A percentile compares a stretch with the other conserved stretches of the same genome.
phyloP scores from a whole-genome alignment of 2,113 vertebrate species.

The Psilopsiagon aurifrons region DNA sequence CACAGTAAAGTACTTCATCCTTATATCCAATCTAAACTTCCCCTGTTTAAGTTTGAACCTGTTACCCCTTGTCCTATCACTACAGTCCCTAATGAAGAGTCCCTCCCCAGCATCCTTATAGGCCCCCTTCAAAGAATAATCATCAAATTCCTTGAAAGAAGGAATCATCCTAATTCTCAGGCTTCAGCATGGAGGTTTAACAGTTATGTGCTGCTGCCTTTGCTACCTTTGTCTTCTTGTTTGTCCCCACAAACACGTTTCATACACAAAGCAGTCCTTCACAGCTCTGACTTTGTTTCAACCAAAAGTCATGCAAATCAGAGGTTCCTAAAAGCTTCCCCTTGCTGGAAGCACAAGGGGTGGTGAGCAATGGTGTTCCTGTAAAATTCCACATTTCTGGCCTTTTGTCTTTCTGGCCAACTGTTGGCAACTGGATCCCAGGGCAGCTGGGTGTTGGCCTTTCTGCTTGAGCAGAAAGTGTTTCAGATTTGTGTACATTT shows the following conservation, averaged over 20 bases:
- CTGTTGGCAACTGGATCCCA: not conserved
- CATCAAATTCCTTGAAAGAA: not conserved
- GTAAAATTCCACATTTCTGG: not conserved
- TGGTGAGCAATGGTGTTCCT: not conserved
- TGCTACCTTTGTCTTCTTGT: not conserved
- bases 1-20: too few relatives aligned
- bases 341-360: not conserved
- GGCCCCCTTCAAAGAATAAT: not conserved
- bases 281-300: not conserved
- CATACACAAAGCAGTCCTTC: not conserved
- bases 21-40: too few relatives aligned
- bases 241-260: rapidly evolving
- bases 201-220: not conserved
- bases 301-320: not conserved
- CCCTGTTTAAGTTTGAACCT: too few relatives aligned
- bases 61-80: too few relatives aligned
- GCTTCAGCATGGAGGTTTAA: not conserved
- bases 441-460: not conserved
- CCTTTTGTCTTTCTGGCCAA: not conserved
- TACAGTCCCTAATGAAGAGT: too few relatives aligned
- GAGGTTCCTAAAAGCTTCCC: not conserved
- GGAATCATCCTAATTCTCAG: not conserved
- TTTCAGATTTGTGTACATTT: not conserved
- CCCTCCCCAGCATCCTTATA: not conserved
- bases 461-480: not conserved